These are phyloP conservation scores for Amorpha juglandis DNA, from an alignment of 2,888 invertebrate species.

Conservation along the genomic window DNA sequence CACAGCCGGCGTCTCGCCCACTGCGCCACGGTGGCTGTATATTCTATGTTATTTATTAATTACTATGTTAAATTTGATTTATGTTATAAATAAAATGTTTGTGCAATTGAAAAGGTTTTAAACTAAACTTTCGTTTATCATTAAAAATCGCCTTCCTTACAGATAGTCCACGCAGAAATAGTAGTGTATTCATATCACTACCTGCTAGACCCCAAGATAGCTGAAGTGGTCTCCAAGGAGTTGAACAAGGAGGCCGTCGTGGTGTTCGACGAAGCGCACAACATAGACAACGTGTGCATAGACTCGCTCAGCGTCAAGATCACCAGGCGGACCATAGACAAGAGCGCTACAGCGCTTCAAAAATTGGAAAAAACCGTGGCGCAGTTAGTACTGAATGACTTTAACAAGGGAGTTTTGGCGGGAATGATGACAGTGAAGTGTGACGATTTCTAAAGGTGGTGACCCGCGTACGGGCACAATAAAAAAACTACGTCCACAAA, in stretches of 20 bases:
- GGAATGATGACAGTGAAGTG: no score
- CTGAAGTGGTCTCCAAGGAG: constrained; percentile 98
- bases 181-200: constrained; percentile 99
- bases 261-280: constrained; percentile 99
- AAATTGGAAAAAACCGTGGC: constrained; percentile 91
- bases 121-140: no score
- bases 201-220: constrained; percentile 99
- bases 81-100: no score
- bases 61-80: no score
- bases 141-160: constrained; percentile 31
- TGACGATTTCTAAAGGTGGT: no score
- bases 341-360: constrained; percentile 90
- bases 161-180: constrained; percentile 96
- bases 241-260: constrained; percentile 95
- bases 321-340: constrained; percentile 93
- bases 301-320: constrained; percentile 99
- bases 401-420: no score
- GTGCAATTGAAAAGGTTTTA: no score
- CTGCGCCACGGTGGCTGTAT: no score
- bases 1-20: no score
- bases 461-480: no score
- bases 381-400: constrained; percentile 83
- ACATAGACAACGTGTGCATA: constrained; percentile 99
- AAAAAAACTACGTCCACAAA: no score
- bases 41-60: no score